A percentile compares a stretch with the other conserved stretches of the same genome.
These are phyloP conservation scores for Acanthosoma haemorrhoidale DNA, from an alignment of 2,888 invertebrate species.

Conservation along the genomic window DNA sequence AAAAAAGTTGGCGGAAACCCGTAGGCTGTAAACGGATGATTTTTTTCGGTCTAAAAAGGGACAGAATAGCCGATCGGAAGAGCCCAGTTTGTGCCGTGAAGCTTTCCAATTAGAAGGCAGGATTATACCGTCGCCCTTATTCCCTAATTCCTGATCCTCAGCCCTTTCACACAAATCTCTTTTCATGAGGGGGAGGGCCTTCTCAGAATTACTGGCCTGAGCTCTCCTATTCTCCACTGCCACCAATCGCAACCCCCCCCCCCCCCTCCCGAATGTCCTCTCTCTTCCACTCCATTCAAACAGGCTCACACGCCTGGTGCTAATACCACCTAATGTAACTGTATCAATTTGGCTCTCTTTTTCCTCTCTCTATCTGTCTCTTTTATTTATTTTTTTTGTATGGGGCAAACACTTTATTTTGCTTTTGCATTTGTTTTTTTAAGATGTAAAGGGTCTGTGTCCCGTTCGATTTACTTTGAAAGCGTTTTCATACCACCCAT, in stretches of 20 bases:
- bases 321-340: conserved; percentile 2
- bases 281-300: neutral
- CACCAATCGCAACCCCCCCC: too few relatives aligned
- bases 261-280: neutral
- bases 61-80: neutral
- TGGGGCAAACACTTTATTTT: neutral
- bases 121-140: neutral
- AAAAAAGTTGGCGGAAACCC: too few relatives aligned
- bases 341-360: neutral
- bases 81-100: neutral
- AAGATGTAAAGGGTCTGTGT: neutral
- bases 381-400: neutral
- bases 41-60: too few relatives aligned
- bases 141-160: too few relatives aligned
- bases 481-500: neutral
- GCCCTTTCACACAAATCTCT: conserved; percentile 12
- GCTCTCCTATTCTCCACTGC: neutral
- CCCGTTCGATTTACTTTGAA: neutral
- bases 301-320: neutral
- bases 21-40: too few relatives aligned
- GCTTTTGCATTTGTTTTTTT: neutral
- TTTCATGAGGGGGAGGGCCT: conserved; percentile 5
- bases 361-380: too few relatives aligned
- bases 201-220: conserved; percentile 5
- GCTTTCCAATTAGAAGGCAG: neutral